These are phyloP conservation scores for Habroteleia sp. DNA, from an alignment of 2,888 invertebrate species.

Conservation along the genomic window DNA sequence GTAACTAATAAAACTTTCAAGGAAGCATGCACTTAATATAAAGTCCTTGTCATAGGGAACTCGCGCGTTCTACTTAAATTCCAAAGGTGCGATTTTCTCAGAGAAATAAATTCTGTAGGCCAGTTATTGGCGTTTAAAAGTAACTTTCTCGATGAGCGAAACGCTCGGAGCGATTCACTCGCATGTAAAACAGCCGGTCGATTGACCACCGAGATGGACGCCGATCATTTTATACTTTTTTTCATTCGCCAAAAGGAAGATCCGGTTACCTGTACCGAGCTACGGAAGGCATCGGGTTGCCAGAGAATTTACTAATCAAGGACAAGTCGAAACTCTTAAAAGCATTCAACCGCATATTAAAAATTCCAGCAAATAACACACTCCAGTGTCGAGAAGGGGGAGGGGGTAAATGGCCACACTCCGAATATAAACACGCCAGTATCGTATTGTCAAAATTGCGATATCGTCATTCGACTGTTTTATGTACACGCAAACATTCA, in stretches of 20 bases:
- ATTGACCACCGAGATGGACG: conserved; percentile 54
- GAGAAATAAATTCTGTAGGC: conserved; percentile 18
- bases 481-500: not conserved
- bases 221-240: conserved; percentile 53
- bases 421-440: conserved; percentile 42
- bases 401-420: conserved; percentile 53
- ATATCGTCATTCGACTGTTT: conserved; percentile 12
- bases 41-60: conserved; percentile 7
- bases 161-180: conserved; percentile 44
- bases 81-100: conserved; percentile 13
- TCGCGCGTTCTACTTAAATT: conserved; percentile 24
- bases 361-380: conserved; percentile 52
- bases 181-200: conserved; percentile 53
- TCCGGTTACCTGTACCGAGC: conserved; percentile 68
- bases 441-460: conserved; percentile 51
- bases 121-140: conserved; percentile 35
- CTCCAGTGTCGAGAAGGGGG: conserved; percentile 13
- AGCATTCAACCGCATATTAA: conserved; percentile 50
- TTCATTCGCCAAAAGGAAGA: conserved; percentile 62
- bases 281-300: conserved; percentile 67
- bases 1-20: too few relatives aligned
- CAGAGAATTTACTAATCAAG: conserved; percentile 60
- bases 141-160: conserved; percentile 46
- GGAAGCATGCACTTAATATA: too few relatives aligned
- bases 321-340: conserved; percentile 53